Evolutionary conservation across 2,797 vertebrate species (phyloP).

Genomic region (Gymnoscopelus microlampas): DNA sequence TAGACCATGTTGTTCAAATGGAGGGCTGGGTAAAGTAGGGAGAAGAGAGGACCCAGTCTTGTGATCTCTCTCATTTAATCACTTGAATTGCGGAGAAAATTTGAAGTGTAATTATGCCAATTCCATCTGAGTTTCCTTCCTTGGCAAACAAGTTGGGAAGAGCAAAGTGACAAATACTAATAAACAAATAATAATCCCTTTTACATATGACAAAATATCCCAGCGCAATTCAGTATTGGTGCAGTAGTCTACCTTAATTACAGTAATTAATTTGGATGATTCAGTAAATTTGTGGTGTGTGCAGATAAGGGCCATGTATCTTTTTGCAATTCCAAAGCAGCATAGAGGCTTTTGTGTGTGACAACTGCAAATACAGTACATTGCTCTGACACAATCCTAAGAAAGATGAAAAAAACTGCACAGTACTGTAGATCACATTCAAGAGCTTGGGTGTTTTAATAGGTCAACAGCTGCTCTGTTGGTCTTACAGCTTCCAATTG

Average conservation of each 20-base stretch:
- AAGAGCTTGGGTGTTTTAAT: conserved; percentile 49
- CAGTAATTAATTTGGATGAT: too few relatives aligned
- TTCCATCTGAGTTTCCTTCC: conserved; percentile 65
- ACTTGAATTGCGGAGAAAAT: conserved; percentile 15
- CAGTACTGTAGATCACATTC: conserved; percentile 9
- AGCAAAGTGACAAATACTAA: conserved; percentile 43
- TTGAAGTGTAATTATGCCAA: conserved; percentile 51
- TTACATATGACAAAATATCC: conserved; percentile 12
- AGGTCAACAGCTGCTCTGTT: conserved; percentile 51
- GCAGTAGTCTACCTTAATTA: too few relatives aligned
- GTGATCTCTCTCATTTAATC: conserved; percentile 14
- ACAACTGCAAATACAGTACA: conserved; percentile 12
- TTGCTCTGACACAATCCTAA: too few relatives aligned
- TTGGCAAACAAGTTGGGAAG: conserved; percentile 54
- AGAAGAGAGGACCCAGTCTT: conserved; percentile 33
- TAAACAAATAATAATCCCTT: conserved; percentile 50
- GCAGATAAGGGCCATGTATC: neutral
- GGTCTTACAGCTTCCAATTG: conserved; percentile 43
- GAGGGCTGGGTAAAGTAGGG: conserved; percentile 35
- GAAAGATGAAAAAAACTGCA: too few relatives aligned
- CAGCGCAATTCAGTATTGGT: neutral
- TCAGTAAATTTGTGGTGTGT: too few relatives aligned
- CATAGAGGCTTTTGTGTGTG: conserved; percentile 26
- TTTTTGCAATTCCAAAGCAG: conserved; percentile 21
- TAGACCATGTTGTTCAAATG: too few relatives aligned